phyloP scores from a whole-genome alignment of 2,888 invertebrate species.

The Danaus chrysippus region DNA sequence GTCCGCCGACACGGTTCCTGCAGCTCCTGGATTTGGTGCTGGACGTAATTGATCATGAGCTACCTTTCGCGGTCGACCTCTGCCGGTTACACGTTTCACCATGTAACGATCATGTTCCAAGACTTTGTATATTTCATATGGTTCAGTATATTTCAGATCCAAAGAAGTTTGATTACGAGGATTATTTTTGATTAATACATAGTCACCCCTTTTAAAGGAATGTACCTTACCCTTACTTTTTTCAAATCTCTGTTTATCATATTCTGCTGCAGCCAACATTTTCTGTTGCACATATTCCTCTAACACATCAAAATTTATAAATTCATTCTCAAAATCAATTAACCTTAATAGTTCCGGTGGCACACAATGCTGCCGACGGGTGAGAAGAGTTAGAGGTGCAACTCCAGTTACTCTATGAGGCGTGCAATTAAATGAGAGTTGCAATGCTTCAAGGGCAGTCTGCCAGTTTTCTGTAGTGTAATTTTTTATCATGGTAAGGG shows the following conservation, averaged over 20 bases:
- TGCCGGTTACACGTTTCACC: constrained; percentile 26
- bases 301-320: background rate
- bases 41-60: constrained; percentile 33
- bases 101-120: constrained; percentile 32
- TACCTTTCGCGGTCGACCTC: constrained; percentile 32
- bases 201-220: constrained; percentile 20
- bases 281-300: constrained; percentile 17
- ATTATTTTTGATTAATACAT: constrained; percentile 22
- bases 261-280: constrained; percentile 14
- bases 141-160: constrained; percentile 30
- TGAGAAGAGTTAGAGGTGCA: constrained; percentile 7
- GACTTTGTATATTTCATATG: constrained; percentile 28
- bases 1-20: constrained; percentile 27
- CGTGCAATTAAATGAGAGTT: no score
- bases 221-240: constrained; percentile 13
- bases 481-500: constrained; percentile 28
- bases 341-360: constrained; percentile 21
- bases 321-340: constrained; percentile 10
- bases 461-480: constrained; percentile 30
- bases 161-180: constrained; percentile 26
- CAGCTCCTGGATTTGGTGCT: constrained; percentile 30
- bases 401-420: background rate
- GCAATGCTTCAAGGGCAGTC: constrained; percentile 20
- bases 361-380: constrained; percentile 24
- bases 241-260: constrained; percentile 29